phyloP scores from a whole-genome alignment of 2,113 vertebrate genomes.

The Corythoichthys haematopterus region DNA sequence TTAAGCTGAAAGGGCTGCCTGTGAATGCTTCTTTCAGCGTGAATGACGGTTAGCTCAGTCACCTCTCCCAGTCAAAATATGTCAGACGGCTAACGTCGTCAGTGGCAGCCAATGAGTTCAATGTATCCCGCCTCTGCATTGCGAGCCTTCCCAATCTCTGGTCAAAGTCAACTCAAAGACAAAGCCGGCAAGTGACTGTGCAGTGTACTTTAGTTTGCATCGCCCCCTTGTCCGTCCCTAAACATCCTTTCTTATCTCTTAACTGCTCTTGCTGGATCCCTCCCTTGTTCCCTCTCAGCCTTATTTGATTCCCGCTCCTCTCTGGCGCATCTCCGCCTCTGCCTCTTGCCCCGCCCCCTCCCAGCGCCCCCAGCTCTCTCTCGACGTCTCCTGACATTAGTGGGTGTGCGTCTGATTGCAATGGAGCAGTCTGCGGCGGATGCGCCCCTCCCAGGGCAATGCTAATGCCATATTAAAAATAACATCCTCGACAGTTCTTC shows the following conservation, averaged over 20 bases:
- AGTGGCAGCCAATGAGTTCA: too few relatives aligned
- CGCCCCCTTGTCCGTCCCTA: conserved; percentile 42
- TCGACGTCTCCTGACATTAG: conserved; percentile 62
- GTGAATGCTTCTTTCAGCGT: too few relatives aligned
- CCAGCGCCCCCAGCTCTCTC: conserved; percentile 53
- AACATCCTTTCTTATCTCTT: conserved; percentile 27
- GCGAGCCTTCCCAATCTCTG: conserved; percentile 52
- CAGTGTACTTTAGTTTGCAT: conserved; percentile 55
- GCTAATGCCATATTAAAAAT: conserved; percentile 74
- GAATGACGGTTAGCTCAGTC: too few relatives aligned
- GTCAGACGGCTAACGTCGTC: too few relatives aligned
- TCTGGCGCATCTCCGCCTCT: conserved; percentile 7
- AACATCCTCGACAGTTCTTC: conserved; percentile 65
- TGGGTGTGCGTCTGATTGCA: conserved; percentile 55
- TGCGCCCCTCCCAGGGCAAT: conserved; percentile 66
- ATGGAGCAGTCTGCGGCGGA: conserved; percentile 64
- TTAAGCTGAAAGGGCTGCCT: too few relatives aligned
- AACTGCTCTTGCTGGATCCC: conserved; percentile 45
- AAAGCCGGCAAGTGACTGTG: conserved; percentile 55
- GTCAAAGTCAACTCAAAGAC: conserved; percentile 76
- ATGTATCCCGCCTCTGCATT: conserved; percentile 44
- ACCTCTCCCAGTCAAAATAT: too few relatives aligned
- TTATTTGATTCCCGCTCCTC: conserved; percentile 43
- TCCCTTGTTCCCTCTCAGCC: conserved; percentile 17
- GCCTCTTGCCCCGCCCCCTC: conserved; percentile 27